These are phyloP conservation scores for Eugnorisma glareosa DNA, from an alignment of 2,888 invertebrate species.

Conservation along the genomic window DNA sequence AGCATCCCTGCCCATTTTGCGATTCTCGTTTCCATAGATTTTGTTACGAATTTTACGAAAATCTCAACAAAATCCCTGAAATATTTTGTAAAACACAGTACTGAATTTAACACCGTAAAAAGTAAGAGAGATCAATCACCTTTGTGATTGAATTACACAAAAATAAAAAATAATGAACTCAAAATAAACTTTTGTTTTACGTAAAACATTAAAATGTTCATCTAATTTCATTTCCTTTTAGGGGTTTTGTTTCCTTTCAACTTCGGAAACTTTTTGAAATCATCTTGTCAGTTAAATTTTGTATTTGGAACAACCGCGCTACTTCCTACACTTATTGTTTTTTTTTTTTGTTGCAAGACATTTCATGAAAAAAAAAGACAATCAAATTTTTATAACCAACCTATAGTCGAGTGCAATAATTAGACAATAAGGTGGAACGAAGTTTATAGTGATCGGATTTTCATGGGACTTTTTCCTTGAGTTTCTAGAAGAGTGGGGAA, in stretches of 20 bases:
- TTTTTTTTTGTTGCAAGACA: not conserved
- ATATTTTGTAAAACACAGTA: not conserved
- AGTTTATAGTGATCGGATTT: too few relatives aligned
- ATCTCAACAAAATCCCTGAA: not conserved
- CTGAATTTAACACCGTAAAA: not conserved
- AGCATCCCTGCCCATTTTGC: not conserved
- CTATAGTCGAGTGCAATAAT: too few relatives aligned
- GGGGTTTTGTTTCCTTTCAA: slow-evolving; percentile 8
- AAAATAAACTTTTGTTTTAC: slow-evolving; percentile 22
- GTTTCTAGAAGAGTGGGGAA: too few relatives aligned
- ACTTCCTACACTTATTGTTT: slow-evolving; percentile 1
- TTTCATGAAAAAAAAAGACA: not conserved
- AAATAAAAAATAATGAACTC: slow-evolving; percentile 11
- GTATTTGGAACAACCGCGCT: not conserved
- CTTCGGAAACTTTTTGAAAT: slow-evolving; percentile 31
- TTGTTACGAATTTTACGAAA: not conserved
- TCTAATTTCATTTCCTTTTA: slow-evolving; percentile 26
- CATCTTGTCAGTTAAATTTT: slow-evolving; percentile 12
- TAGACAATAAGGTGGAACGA: too few relatives aligned
- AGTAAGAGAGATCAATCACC: slow-evolving; percentile 27
- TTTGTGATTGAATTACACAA: slow-evolving; percentile 18
- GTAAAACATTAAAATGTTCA: slow-evolving; percentile 23
- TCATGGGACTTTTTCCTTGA: too few relatives aligned
- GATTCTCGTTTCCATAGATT: not conserved
- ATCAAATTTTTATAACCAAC: too few relatives aligned